These are phyloP conservation scores for Zaprionus kolodkinae DNA, from an alignment of 1,140 invertebrate genomes.

Conservation along the genomic window DNA sequence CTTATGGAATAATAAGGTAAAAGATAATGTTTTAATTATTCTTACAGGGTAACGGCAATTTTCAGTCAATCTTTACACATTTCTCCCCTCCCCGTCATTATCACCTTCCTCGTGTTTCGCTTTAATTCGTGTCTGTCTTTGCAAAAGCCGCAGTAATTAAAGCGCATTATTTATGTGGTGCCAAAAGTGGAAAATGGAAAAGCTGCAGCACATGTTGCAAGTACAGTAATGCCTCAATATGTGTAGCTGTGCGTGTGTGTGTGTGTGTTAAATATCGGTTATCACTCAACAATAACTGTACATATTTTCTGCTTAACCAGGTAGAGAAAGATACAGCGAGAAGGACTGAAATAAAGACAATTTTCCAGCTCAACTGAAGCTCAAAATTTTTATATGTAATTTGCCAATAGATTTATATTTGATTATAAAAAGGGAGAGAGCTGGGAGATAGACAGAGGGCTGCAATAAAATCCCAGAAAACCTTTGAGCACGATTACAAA, in stretches of 20 bases:
- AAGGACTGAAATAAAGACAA: not conserved
- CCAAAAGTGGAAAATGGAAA: conserved; percentile 40
- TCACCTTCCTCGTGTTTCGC: not conserved
- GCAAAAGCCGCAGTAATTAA: conserved; percentile 73
- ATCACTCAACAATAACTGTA: not conserved
- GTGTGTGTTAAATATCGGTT: not conserved
- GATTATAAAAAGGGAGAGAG: conserved; percentile 2
- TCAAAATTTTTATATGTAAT: conserved; percentile 19
- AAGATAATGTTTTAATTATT: not conserved
- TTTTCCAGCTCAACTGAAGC: conserved; percentile 14
- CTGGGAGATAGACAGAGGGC: not conserved
- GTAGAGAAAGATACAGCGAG: conserved; percentile 3
- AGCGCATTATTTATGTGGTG: conserved; percentile 63
- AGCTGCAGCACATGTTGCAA: conserved; percentile 45
- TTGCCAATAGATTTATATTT: conserved; percentile 22
- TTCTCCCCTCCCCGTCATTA: not conserved
- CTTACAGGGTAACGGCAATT: not conserved
- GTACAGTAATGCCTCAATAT: conserved; percentile 9
- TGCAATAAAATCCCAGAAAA: not conserved
- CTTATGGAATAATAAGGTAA: too few relatives aligned
- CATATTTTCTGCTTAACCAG: conserved; percentile 10
- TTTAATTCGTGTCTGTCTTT: conserved; percentile 25
- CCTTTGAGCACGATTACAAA: conserved; percentile 6
- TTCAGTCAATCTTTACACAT: not conserved
- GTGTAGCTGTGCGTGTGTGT: not conserved